A percentile compares a stretch with the other conserved stretches of the same genome.
These are phyloP conservation scores for Agrypnia vestita DNA, from an alignment of 1,140 invertebrate genomes.

Conservation along the genomic window DNA sequence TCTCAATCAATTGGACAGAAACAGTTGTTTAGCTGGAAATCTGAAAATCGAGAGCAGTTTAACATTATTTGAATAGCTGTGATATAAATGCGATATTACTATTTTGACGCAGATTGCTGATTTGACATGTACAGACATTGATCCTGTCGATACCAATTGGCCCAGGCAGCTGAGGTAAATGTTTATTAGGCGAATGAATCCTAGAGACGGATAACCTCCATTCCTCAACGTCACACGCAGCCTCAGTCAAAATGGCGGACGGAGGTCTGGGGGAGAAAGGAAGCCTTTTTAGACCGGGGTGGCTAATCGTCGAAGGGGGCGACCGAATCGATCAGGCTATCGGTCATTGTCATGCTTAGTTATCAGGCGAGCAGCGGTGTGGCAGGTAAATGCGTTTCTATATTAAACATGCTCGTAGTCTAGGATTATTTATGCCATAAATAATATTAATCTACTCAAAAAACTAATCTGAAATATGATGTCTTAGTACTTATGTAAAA, in stretches of 20 bases:
- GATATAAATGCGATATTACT: too few species aligned
- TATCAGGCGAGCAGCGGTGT: slow-evolving; percentile 50
- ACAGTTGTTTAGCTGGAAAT: too few species aligned
- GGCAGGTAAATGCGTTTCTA: slow-evolving; percentile 12
- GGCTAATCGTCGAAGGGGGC: slow-evolving; percentile 37
- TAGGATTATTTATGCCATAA: too few species aligned
- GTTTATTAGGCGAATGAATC: slow-evolving; percentile 61
- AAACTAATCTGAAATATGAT: too few species aligned
- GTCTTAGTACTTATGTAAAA: too few species aligned
- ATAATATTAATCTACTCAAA: too few species aligned
- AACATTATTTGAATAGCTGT: too few species aligned
- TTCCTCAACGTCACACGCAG: slow-evolving; percentile 57
- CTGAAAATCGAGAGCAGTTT: too few species aligned
- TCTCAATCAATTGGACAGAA: too few species aligned
- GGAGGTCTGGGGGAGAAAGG: slow-evolving; percentile 5
- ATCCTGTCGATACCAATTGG: slow-evolving; percentile 35
- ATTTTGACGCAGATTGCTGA: too few species aligned
- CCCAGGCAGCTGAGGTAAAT: slow-evolving; percentile 49
- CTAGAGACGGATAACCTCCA: slow-evolving; percentile 55
- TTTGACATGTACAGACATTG: slow-evolving; percentile 2
- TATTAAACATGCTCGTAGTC: too few species aligned
- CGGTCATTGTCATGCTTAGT: slow-evolving; percentile 58
- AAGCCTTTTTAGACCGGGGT: slow-evolving; percentile 16
- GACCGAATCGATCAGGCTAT: slow-evolving; percentile 54
- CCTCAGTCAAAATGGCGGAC: slow-evolving; percentile 21